phyloP scores from a whole-genome alignment of 2,113 vertebrate genomes.

The Colossoma macropomum region DNA sequence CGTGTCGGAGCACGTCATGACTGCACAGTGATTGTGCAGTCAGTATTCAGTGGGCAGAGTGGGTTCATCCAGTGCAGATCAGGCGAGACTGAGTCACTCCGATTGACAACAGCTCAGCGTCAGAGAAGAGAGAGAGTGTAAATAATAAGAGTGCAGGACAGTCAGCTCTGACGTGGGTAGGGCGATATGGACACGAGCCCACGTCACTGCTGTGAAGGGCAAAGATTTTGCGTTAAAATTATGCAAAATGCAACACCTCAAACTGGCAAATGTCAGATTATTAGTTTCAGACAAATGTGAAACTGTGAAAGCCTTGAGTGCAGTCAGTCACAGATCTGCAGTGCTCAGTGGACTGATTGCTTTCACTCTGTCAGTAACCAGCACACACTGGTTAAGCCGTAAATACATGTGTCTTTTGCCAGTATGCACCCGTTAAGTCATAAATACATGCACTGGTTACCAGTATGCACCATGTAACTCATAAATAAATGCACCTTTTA shows the following conservation, averaged over 20 bases:
- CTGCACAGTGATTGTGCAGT: constrained; percentile 53
- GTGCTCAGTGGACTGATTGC: not conserved
- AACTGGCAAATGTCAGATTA: too few relatives aligned
- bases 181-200: constrained; percentile 47
- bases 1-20: constrained; percentile 42
- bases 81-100: constrained; percentile 47
- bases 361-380: not conserved
- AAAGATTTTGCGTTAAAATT: not conserved
- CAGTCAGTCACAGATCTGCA: not conserved
- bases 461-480: not conserved
- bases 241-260: not conserved
- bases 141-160: constrained; percentile 61
- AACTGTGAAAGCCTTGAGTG: not conserved
- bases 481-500: not conserved
- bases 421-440: not conserved
- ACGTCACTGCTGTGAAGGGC: not conserved
- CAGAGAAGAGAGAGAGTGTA: constrained; percentile 13
- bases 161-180: constrained; percentile 67
- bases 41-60: constrained; percentile 52
- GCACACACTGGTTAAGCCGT: not conserved
- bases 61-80: constrained; percentile 34
- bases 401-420: not conserved
- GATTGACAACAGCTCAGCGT: constrained; percentile 6
- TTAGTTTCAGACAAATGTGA: not conserved
- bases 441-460: too few relatives aligned